phyloP scores from a whole-genome alignment of 92 coral and sea anemone genomes.

The Nematostella vectensis region DNA sequence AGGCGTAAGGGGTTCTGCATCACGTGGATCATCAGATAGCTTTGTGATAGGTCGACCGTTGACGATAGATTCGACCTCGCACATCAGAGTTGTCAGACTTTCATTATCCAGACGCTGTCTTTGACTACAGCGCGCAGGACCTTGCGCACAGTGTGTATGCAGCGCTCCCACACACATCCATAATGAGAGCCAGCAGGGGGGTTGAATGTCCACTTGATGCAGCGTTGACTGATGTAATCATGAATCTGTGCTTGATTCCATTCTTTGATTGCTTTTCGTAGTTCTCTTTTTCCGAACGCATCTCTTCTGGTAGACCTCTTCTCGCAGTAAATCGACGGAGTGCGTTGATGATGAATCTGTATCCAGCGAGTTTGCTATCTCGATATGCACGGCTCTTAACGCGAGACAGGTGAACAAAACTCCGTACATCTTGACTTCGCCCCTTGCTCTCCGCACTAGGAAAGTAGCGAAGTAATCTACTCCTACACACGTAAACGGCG shows the following conservation, averaged over 20 bases:
- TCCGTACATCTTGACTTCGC: conserved; percentile 21
- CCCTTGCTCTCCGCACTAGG: conserved; percentile 9
- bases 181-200: conserved; percentile 23
- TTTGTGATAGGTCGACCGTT: conserved; percentile 17
- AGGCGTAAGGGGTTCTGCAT: conserved; percentile 5
- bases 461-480: conserved; percentile 27
- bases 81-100: conserved; percentile 12
- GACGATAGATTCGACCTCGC: conserved; percentile 14
- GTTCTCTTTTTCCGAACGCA: conserved; percentile 17
- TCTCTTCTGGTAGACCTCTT: conserved; percentile 19
- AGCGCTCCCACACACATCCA: conserved; percentile 8
- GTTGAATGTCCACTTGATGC: conserved; percentile 13
- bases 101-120: conserved; percentile 6
- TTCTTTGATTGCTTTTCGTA: conserved; percentile 10
- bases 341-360: conserved; percentile 22
- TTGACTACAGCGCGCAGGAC: conserved; percentile 7
- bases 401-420: conserved; percentile 20
- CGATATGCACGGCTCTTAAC: conserved; percentile 18
- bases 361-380: conserved; percentile 11
- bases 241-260: conserved; percentile 21
- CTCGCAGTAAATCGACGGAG: conserved; percentile 18
- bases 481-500: conserved; percentile 15
- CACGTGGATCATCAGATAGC: conserved; percentile 15
- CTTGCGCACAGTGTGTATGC: conserved; percentile 15
- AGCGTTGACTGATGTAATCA: conserved; percentile 13